Percentiles rank a stretch among this genome's conserved stretches.
phyloP scores from a whole-genome alignment of 1,140 invertebrate species.

The Tetramorium simillimum region DNA sequence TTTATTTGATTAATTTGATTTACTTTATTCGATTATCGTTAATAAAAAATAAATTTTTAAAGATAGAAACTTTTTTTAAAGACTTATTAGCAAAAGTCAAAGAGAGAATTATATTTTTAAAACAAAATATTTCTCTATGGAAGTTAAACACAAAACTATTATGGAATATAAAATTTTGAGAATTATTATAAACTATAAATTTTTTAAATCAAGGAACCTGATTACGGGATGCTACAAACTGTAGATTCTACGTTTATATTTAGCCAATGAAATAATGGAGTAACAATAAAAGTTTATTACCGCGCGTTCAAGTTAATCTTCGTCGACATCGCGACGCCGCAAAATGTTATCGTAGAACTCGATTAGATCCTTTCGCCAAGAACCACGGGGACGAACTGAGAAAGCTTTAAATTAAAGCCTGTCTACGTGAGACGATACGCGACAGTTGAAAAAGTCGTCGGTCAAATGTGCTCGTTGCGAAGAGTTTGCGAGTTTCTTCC shows the following conservation, averaged over 20 bases:
- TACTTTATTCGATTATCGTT: background rate
- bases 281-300: conserved; percentile 3
- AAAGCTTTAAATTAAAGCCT: conserved; percentile 22
- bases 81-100: background rate
- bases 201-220: background rate
- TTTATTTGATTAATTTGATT: background rate
- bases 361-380: conserved; percentile 19
- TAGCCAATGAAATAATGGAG: background rate
- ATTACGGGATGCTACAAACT: background rate
- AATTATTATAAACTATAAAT: background rate
- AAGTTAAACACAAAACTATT: background rate
- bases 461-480: background rate
- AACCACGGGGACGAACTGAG: background rate
- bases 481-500: background rate
- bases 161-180: background rate
- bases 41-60: background rate
- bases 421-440: background rate
- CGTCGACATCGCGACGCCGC: background rate
- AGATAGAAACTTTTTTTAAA: background rate
- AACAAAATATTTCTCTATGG: background rate
- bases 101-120: background rate
- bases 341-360: background rate
- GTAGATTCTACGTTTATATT: background rate
- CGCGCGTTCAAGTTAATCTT: background rate
- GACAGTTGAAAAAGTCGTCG: conserved; percentile 32